phyloP scores from a whole-genome alignment of 30 jellyfish, hydroid and myxozoan species.

The Cassiopea xamachana region DNA sequence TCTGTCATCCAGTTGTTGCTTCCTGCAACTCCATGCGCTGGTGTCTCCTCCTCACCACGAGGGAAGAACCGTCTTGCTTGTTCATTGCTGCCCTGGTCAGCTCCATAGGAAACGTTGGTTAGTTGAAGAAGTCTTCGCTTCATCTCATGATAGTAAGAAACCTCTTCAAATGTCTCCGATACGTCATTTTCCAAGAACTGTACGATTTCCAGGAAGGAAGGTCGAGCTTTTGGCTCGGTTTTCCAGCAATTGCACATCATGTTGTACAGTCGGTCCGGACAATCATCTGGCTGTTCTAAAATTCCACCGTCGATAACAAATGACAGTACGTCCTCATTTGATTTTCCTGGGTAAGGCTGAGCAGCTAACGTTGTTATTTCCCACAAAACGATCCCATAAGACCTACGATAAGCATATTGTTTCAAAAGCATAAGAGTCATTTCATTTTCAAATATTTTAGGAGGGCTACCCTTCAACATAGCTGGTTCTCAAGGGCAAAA shows the following conservation, averaged over 20 bases:
- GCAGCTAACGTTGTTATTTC: constrained; percentile 95
- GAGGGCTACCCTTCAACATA: no score
- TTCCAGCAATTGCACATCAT: constrained; percentile 95
- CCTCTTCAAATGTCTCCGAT: constrained; percentile 69
- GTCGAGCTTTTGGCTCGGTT: constrained; percentile 82
- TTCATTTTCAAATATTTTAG: no score
- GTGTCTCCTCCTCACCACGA: constrained; percentile 31
- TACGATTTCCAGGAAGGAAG: constrained; percentile 90
- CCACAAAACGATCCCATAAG: constrained; percentile 97
- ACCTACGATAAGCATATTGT: constrained; percentile 59
- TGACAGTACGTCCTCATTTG: constrained; percentile 87
- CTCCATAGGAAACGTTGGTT: constrained; percentile 9
- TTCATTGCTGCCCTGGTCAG: constrained; percentile 1
- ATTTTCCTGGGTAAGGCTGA: constrained; percentile 96
- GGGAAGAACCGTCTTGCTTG: constrained; percentile 21
- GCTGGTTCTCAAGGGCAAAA: no score
- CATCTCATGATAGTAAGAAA: constrained; percentile 92
- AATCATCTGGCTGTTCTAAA: constrained; percentile 82
- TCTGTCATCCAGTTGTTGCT: constrained; percentile 78
- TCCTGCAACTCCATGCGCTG: constrained; percentile 67
- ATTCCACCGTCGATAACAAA: constrained; percentile 86
- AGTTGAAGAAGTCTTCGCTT: constrained; percentile 81
- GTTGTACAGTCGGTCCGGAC: constrained; percentile 85
- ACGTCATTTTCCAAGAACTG: constrained; percentile 92
- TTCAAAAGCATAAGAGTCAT: no score